Base-by-base conservation (phyloP, 2,888 invertebrate genomes). In the Sussaba pulchella region DNA sequence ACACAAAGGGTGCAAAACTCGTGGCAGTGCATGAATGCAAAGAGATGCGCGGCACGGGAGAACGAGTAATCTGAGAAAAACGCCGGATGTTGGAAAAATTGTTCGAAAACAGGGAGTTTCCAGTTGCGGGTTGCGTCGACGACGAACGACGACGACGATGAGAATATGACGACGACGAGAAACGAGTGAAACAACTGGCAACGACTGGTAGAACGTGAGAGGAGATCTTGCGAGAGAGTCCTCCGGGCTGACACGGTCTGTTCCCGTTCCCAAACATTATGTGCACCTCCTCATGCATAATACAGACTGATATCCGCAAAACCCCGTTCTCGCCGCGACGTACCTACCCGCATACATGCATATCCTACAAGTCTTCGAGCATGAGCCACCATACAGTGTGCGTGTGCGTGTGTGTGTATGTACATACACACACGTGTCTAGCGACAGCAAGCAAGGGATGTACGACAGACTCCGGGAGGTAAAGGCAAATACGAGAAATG, bases 241-340 rank as follows among this genome's bases (percentile, higher is more conserved):
- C 54, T 69, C 61, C 69, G 41, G 50, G 69, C 52, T 73, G 73
- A 75, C 73, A 72, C 67, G 71, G 63, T 52, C 73, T 67, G 82
- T 52, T 76, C 70, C 50, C 69, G 61, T 81, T 76, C 74, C 78
- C 81, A 78, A 70, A 81, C 82, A 74, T 83, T 81, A 81, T 82
- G 72, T 78, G 81, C 71, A 75, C 75, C 81, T 81, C 57, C 78
- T 83, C 83, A 81, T 83, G 82, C 82, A 83, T 83, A 78, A 83
- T 81, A 83, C 83, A 83, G 67, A 57, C 61, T 31, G 66, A 75
- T 78, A 72, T 61, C 76, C 31, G 31, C 31, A 31, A 31, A 31
- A 31, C 31, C 31, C 54, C 31, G 63, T 71, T 57, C 61, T 52
- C 43, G 77, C 19, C 67, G 59, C 63, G 67, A 52, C 71, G 75